Evolutionary conservation across 2,888 invertebrate genomes (phyloP), one percentile per base, ranked within the genome.

Genomic region (Melanargia galathea): DNA sequence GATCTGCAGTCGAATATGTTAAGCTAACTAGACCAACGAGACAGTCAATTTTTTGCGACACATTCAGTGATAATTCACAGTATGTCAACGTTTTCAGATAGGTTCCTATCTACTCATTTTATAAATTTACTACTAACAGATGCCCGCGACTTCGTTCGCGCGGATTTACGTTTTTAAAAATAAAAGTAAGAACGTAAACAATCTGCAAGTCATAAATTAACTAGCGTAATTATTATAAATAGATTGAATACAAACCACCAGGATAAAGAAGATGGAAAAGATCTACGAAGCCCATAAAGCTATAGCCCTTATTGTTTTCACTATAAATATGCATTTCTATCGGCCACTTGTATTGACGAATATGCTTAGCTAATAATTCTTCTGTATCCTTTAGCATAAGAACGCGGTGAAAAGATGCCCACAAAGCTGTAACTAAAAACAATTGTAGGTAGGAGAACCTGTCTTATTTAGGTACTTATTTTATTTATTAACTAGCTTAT

Each of bases 351-450:
- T 78, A 79, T 1, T 67, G 64, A 1, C 80, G 79, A 5, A 90
- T 62, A 52, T 81, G 80, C 1, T 75, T 66, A 52, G 59, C 66
- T 2, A 90, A 66, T 79, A 79, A 82, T 1, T 43, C 24, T 24
- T 82, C 83, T 0, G 74, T 66, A 13, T 73, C 64, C 16, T 75
- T 70, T 2, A 87, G 65, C 55, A 90, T 65, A 1, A 90, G 72
- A 6, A 81, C 80, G 2, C 90, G 86, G 43, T 88, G 90, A 70
- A 89, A 90, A 0, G 91, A 89, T 11, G 78, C 79, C 89, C 89
- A 91, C 13, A 85, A 67, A 1, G 77, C 73, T 6, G 76, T 75
- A 65, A 73, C 90, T 89, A 73, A 43, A 68, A 64, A 26, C 10
- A n/a, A 8, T n/a, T 52, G 22, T 22, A 16, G 6, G 38, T 40